phyloP scores from a whole-genome alignment of 2,888 invertebrate species.

The Acleris literana region DNA sequence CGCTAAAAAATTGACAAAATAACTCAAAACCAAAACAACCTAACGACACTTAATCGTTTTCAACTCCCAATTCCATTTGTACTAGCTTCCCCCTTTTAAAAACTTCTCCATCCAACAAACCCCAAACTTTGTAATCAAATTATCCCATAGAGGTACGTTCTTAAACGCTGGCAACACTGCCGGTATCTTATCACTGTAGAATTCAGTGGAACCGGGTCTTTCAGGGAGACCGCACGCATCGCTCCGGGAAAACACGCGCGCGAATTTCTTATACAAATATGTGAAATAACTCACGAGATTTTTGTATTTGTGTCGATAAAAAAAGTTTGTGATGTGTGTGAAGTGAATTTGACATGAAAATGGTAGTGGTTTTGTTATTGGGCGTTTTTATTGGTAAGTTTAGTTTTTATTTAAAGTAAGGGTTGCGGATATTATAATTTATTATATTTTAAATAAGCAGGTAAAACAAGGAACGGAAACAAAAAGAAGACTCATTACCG shows the following conservation, averaged over 20 bases:
- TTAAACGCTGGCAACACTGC: slow-evolving; percentile 14
- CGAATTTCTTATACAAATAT: slow-evolving; percentile 8
- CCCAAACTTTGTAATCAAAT: slow-evolving; percentile 1
- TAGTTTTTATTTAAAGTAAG: not conserved
- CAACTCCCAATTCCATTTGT: not conserved
- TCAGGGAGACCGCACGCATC: slow-evolving; percentile 12
- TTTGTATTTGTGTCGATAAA: slow-evolving; percentile 9
- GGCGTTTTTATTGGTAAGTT: slow-evolving; percentile 61
- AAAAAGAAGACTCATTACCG: no score
- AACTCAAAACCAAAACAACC: no score
- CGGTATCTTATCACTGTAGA: slow-evolving; percentile 27
- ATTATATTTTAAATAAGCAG: no score
- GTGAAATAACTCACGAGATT: slow-evolving; percentile 14
- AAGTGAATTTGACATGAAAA: slow-evolving; percentile 45
- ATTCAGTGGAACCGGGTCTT: slow-evolving; percentile 11
- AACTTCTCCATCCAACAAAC: not conserved
- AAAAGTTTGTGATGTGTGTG: slow-evolving; percentile 27
- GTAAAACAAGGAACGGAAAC: no score
- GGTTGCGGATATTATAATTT: no score
- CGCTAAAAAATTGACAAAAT: no score
- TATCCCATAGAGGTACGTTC: not conserved
- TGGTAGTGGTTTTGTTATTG: slow-evolving; percentile 58
- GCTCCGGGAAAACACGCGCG: not conserved
- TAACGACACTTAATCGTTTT: not conserved
- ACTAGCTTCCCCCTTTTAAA: not conserved